Conservation (phyloP, 2,797 vertebrate genomes). For the Pelochelys cantorii region DNA sequence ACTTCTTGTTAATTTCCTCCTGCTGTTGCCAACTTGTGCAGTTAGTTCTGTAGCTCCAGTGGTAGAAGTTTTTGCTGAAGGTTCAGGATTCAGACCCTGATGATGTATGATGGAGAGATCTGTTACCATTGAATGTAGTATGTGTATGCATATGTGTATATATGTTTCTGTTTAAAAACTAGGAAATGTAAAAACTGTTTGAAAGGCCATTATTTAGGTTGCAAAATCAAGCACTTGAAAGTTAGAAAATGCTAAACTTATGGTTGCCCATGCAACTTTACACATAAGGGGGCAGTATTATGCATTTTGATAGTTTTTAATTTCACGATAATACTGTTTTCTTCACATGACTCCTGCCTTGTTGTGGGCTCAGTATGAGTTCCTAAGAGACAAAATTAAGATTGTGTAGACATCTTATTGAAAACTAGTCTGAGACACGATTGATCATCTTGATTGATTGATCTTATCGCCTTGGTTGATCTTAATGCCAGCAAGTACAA, state of each 20-base stretch:
- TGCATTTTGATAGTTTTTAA: neutral
- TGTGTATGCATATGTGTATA: neutral
- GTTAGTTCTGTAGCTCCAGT: neutral
- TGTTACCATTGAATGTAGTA: rapidly evolving
- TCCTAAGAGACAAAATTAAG: neutral
- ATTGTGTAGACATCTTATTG: neutral
- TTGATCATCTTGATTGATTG: neutral
- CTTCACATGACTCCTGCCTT: neutral
- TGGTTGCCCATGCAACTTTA: neutral
- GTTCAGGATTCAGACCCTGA: neutral
- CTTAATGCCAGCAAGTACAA: neutral
- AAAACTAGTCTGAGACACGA: neutral
- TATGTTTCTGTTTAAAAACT: neutral
- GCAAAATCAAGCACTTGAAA: neutral
- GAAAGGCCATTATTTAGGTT: neutral
- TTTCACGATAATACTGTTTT: rapidly evolving
- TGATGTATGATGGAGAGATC: neutral
- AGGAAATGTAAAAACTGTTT: neutral
- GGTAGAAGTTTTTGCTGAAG: neutral
- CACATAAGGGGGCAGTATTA: no score
- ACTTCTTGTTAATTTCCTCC: neutral
- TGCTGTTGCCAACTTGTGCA: neutral
- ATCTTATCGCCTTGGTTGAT: no score
- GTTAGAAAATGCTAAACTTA: neutral
- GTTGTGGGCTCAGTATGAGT: neutral